phyloP scores from a whole-genome alignment of 2,888 invertebrate genomes.

The Aethes cnicana region DNA sequence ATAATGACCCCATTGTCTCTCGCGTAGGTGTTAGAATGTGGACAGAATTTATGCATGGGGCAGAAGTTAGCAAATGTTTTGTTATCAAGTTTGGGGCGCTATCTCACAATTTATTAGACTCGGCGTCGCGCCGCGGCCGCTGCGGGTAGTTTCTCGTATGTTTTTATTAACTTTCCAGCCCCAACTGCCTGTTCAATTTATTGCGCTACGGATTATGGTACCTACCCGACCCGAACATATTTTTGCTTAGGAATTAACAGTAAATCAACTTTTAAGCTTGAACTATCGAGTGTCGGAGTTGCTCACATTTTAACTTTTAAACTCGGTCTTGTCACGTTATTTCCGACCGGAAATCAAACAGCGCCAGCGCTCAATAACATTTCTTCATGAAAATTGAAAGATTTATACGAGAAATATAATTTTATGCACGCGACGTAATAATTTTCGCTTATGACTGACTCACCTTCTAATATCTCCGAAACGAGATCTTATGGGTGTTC shows the following conservation, averaged over 20 bases:
- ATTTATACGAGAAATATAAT: too few relatives aligned
- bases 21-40: conserved; percentile 23
- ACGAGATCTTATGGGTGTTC: too few relatives aligned
- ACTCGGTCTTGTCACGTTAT: conserved; percentile 33
- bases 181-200: too few relatives aligned
- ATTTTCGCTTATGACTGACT: too few relatives aligned
- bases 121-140: not conserved
- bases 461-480: too few relatives aligned
- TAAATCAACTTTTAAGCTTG: not conserved
- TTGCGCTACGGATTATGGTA: not conserved
- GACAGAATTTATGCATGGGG: conserved; percentile 23
- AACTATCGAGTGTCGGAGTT: not conserved
- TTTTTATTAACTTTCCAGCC: not conserved
- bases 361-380: not conserved
- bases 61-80: conserved; percentile 31
- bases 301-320: conserved; percentile 15
- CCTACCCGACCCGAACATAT: not conserved
- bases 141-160: not conserved
- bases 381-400: conserved; percentile 6
- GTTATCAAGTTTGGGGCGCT: conserved; percentile 30
- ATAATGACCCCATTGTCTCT: conserved; percentile 19
- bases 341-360: conserved; percentile 25
- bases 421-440: too few relatives aligned
- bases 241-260: not conserved
- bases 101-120: conserved; percentile 36